Evolutionary conservation across 2,797 vertebrate genomes (phyloP).

Genomic region (Fundulus diaphanus): DNA sequence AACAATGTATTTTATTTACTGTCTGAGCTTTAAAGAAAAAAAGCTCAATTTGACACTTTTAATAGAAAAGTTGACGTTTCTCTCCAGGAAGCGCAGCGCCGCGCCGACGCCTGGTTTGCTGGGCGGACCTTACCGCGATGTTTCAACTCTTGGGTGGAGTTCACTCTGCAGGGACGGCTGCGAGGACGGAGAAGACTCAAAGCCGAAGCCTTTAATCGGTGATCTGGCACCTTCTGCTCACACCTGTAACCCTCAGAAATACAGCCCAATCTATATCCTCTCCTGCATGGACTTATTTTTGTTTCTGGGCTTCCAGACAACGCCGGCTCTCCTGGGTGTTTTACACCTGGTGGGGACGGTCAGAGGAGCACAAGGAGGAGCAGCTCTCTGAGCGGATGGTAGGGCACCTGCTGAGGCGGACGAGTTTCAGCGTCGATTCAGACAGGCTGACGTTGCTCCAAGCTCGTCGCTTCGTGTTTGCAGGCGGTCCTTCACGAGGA

Average conservation of each 20-base stretch:
- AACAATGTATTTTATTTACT: background rate
- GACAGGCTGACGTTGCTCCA: background rate
- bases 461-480: background rate
- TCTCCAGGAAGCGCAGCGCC: slow-evolving; percentile 67
- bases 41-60: background rate
- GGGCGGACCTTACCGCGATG: slow-evolving; percentile 61
- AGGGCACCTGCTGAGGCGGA: slow-evolving; percentile 29
- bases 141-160: slow-evolving; percentile 74
- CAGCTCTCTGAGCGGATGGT: slow-evolving; percentile 83
- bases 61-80: background rate
- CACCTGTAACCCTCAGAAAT: background rate
- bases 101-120: slow-evolving; percentile 70
- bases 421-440: background rate
- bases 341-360: slow-evolving; percentile 82
- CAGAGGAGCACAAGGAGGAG: slow-evolving; percentile 74
- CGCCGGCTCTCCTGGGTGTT: slow-evolving; percentile 77
- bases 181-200: slow-evolving; percentile 49
- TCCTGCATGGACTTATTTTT: slow-evolving; percentile 1
- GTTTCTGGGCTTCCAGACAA: slow-evolving; percentile 53
- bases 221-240: slow-evolving; percentile 13
- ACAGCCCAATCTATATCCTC: background rate
- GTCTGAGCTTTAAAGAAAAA: background rate
- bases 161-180: slow-evolving; percentile 57
- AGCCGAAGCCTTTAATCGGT: slow-evolving; percentile 70
- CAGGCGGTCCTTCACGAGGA: slow-evolving; percentile 87